These are phyloP conservation scores for Metridium senile DNA, from an alignment of 92 coral and sea anemone genomes.

Conservation along the genomic window DNA sequence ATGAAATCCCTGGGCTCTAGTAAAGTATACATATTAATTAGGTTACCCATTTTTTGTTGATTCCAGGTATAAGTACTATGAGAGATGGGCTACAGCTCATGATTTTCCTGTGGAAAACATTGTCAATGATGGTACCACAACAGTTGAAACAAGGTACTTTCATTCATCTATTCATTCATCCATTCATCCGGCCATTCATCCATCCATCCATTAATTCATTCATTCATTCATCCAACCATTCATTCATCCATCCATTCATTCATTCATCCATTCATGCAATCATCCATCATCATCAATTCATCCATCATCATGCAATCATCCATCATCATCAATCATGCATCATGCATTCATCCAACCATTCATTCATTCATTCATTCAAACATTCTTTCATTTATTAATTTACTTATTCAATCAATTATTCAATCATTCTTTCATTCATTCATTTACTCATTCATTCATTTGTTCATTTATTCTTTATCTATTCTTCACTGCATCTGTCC, in stretches of 20 bases:
- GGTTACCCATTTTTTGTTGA: not conserved
- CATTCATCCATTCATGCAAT: not conserved
- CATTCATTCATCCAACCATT: not conserved
- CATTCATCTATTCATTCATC: not conserved
- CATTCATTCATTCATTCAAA: not conserved
- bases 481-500: not conserved
- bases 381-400: not conserved
- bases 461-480: not conserved
- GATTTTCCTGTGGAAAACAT: slow-evolving; percentile 75
- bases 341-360: not conserved
- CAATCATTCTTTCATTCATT: not conserved
- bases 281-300: not conserved
- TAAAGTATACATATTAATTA: no score
- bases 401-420: not conserved
- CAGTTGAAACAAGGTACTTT: slow-evolving; percentile 50
- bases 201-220: not conserved
- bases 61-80: slow-evolving; percentile 63
- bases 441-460: not conserved
- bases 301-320: not conserved
- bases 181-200: not conserved
- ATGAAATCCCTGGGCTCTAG: no score
- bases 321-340: not conserved
- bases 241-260: not conserved
- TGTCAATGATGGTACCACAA: slow-evolving; percentile 72
- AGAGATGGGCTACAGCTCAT: slow-evolving; percentile 74